Conservation (phyloP, 2,797 vertebrate genomes). For the Apogon hyalosoma region DNA sequence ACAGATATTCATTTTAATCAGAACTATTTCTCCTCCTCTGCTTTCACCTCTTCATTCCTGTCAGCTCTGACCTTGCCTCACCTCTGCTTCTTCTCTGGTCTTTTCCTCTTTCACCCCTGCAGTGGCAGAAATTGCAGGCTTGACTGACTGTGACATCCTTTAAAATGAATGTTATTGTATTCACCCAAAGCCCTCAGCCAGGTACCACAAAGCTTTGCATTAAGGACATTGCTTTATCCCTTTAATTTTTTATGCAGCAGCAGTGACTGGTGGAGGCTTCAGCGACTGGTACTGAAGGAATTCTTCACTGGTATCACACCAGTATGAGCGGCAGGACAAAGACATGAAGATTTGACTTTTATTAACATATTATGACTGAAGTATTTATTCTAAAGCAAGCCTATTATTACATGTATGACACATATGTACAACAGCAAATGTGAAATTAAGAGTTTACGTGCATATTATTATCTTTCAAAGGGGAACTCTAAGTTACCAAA, state of each 20-base stretch:
- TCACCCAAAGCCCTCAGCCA: slow-evolving; percentile 33
- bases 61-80: slow-evolving; percentile 45
- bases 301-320: neutral
- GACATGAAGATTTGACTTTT: neutral
- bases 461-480: too few relatives aligned
- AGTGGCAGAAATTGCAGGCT: slow-evolving; percentile 49
- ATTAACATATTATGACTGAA: too few relatives aligned
- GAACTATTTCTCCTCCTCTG: neutral
- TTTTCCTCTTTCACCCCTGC: slow-evolving; percentile 33
- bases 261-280: neutral
- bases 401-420: too few relatives aligned
- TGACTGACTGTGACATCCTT: slow-evolving; percentile 61
- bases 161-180: slow-evolving; percentile 54
- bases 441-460: too few relatives aligned
- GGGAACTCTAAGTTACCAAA: too few relatives aligned
- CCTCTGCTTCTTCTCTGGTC: slow-evolving; percentile 13
- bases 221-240: slow-evolving; percentile 19
- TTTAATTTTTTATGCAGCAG: neutral
- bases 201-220: slow-evolving; percentile 23
- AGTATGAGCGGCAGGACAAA: neutral
- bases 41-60: slow-evolving; percentile 37
- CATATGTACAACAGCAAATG: too few relatives aligned
- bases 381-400: too few relatives aligned
- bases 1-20: neutral
- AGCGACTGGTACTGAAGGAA: slow-evolving; percentile 3